phyloP scores from a whole-genome alignment of 2,113 vertebrate genomes.

The Heterotis niloticus region DNA sequence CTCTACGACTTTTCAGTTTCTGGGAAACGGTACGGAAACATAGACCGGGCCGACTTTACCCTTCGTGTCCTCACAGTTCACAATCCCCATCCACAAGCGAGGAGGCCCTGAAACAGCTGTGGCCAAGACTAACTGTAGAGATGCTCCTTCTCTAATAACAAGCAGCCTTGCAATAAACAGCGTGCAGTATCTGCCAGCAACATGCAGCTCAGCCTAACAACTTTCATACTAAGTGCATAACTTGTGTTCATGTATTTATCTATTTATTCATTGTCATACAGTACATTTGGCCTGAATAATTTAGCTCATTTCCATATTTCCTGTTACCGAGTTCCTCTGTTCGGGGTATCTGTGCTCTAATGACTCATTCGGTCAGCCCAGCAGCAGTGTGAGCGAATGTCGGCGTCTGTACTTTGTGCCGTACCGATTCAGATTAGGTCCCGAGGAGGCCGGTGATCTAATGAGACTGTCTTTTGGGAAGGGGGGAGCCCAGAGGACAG shows the following conservation, averaged over 20 bases:
- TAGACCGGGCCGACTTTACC: neutral
- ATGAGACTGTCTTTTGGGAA: neutral
- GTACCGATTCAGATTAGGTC: neutral
- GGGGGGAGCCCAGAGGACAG: neutral
- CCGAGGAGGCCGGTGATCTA: neutral
- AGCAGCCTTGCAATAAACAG: too few relatives aligned
- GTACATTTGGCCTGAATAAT: slow-evolving; percentile 30
- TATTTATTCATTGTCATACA: slow-evolving; percentile 56
- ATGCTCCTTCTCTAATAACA: too few relatives aligned
- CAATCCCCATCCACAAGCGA: too few relatives aligned
- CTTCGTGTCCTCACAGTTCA: neutral
- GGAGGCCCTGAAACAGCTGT: too few relatives aligned
- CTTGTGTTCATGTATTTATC: slow-evolving; percentile 49
- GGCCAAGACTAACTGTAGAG: too few relatives aligned
- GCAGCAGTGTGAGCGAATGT: slow-evolving; percentile 22
- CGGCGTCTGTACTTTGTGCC: slow-evolving; percentile 13
- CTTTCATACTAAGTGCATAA: neutral
- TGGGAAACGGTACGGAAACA: neutral
- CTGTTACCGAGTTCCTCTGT: slow-evolving; percentile 49
- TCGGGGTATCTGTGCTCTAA: slow-evolving; percentile 54
- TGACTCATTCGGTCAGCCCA: slow-evolving; percentile 49
- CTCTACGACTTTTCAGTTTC: neutral
- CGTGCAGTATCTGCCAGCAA: neutral
- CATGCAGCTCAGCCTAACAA: neutral
- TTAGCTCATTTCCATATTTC: neutral